These are phyloP conservation scores for Saguinus midas DNA, from an alignment of 2,113 vertebrate species.

Conservation along the genomic window DNA sequence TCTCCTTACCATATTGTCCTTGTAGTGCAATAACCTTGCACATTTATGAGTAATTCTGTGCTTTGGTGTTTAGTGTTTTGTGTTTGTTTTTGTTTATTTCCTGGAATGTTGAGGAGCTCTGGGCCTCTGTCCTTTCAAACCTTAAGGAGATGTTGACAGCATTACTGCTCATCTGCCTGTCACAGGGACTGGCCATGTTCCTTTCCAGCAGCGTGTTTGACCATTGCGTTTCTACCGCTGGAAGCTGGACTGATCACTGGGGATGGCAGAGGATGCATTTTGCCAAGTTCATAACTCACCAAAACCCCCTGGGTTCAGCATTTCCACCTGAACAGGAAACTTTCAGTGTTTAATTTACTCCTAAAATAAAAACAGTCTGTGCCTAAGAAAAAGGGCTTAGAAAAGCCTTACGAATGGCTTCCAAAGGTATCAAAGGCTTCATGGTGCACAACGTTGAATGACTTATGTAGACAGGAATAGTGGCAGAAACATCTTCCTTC, in stretches of 20 bases:
- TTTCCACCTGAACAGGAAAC: conserved; percentile 36
- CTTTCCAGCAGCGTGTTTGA: not conserved
- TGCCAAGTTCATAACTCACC: conserved; percentile 33
- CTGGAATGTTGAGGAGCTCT: not conserved
- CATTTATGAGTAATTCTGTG: not conserved
- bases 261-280: not conserved
- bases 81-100: not conserved
- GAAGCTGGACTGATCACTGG: not conserved
- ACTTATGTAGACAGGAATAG: not conserved
- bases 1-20: not conserved
- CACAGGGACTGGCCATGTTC: accelerated
- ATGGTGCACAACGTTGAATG: not conserved
- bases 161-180: not conserved
- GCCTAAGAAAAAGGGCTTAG: not conserved
- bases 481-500: not conserved
- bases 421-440: not conserved
- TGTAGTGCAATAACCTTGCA: not conserved
- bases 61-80: not conserved
- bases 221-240: not conserved
- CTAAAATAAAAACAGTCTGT: conserved; percentile 49
- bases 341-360: conserved; percentile 37
- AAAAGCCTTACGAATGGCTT: conserved; percentile 29
- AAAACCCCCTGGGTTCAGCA: not conserved
- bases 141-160: not conserved
- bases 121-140: not conserved